These are phyloP conservation scores for Eledona agricola DNA, from an alignment of 2,888 invertebrate species.

Conservation along the genomic window DNA sequence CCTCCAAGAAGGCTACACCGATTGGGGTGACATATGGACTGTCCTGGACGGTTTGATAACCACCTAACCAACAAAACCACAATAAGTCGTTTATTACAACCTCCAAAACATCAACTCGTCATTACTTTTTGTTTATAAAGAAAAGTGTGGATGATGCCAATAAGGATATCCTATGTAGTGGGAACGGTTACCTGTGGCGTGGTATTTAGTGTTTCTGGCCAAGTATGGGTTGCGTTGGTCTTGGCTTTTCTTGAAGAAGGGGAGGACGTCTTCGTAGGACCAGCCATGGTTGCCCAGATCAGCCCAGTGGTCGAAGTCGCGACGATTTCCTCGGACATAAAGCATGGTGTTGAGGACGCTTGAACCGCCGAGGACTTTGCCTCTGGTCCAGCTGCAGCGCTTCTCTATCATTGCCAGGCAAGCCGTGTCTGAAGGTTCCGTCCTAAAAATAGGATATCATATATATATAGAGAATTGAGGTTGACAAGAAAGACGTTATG, in stretches of 20 bases:
- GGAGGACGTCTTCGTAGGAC: constrained; percentile 82
- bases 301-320: constrained; percentile 91
- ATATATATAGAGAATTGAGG: background rate
- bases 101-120: too few species aligned
- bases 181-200: constrained; percentile 70
- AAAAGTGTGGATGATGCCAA: too few species aligned
- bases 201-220: constrained; percentile 76
- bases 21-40: constrained; percentile 77
- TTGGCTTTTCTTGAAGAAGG: constrained; percentile 86
- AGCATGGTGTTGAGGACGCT: constrained; percentile 91
- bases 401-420: constrained; percentile 88
- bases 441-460: constrained; percentile 62
- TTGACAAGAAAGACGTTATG: too few species aligned
- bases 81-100: too few species aligned
- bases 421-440: constrained; percentile 83
- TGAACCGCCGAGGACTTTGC: constrained; percentile 88
- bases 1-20: constrained; percentile 85
- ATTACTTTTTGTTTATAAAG: too few species aligned
- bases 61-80: constrained; percentile 74
- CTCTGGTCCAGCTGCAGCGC: constrained; percentile 88
- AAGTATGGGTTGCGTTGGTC: constrained; percentile 90
- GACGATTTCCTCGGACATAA: constrained; percentile 86
- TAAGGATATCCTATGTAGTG: too few species aligned
- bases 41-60: constrained; percentile 80
- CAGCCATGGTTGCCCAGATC: constrained; percentile 86